These are phyloP conservation scores for Tenebrio molitor DNA, from an alignment of 1,140 invertebrate species.

Conservation along the genomic window DNA sequence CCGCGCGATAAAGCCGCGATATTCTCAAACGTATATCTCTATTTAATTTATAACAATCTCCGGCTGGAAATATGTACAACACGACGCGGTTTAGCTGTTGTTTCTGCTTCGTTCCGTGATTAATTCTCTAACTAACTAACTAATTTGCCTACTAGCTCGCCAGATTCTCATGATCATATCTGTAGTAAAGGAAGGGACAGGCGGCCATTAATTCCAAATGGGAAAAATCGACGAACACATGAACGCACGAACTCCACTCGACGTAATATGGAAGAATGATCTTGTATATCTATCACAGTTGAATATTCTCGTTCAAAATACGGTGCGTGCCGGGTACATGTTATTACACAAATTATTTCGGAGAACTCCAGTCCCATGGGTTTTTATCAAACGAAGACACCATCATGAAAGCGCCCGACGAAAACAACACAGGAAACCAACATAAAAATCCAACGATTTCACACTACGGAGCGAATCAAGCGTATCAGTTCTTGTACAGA, in stretches of 20 bases:
- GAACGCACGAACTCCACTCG: too few species aligned
- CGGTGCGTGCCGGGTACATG: constrained; percentile 12
- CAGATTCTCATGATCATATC: constrained; percentile 41
- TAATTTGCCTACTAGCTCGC: constrained; percentile 42
- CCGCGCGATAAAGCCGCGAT: constrained; percentile 46
- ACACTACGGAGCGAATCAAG: constrained; percentile 24
- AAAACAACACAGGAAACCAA: constrained; percentile 27
- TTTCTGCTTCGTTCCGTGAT: constrained; percentile 46
- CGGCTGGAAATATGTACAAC: constrained; percentile 51
- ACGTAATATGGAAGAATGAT: background rate
- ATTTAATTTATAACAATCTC: constrained; percentile 54
- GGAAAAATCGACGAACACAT: constrained; percentile 2
- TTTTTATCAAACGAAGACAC: constrained; percentile 2
- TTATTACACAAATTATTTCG: constrained; percentile 44
- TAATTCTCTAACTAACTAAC: constrained; percentile 45
- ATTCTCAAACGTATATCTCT: constrained; percentile 47
- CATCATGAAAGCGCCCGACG: constrained; percentile 28
- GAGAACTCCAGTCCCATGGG: constrained; percentile 26
- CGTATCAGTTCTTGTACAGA: constrained; percentile 40
- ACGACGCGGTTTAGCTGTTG: constrained; percentile 44
- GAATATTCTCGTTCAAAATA: constrained; percentile 3
- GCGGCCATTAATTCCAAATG: constrained; percentile 1
- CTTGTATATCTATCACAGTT: constrained; percentile 7
- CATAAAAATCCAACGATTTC: constrained; percentile 16
- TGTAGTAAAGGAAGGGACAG: background rate